Evolutionary conservation across 2,113 vertebrate genomes (phyloP), one percentile per base, ranked within the genome.

Genomic region (Ochotona curzoniae): DNA sequence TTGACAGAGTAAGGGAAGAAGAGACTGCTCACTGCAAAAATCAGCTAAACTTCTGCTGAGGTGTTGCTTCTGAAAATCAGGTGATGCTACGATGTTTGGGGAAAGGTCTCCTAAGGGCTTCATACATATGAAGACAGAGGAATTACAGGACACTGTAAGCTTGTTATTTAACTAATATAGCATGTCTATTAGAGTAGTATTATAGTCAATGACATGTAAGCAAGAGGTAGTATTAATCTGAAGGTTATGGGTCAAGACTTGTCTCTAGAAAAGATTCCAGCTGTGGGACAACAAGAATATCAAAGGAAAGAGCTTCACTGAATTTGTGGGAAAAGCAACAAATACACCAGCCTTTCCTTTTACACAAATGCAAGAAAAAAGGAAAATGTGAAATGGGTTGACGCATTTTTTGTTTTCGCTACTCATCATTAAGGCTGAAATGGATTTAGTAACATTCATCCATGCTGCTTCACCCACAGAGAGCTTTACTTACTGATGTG

Each of bases 1-100:
- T 97, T 97, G 97, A 97, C 96, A 97, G 11, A 71, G 64, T 95
- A 91, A 90, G 75, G 87, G 96, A 95, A 97, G 89, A 96, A 95
- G 61, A n/a, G 51, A 74, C n/a, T 79, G 81, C 49, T 94, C 23
- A 6, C 20, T 12, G 44, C 13, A 26, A 63, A 63, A 89, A 87
- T 75, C 21, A 78, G 64, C 20, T 44, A 51, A 73, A 14, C 26
- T 89, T 83, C 89, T 91, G 44, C 25, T 78, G 83, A 89, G 14
- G 76, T 49, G 11, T 17, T 15, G 2, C 18, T 88, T 86, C 20
- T 49, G 23, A 79, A 87, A 80, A 28, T 84, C 32, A 83, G 26
- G 71, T 67, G 28, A 15, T 67, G 12, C 8, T 67, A 9, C 8
- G 76, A 2, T 28, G 8, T 54, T 66, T 84, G 51, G 6, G 3